Conservation (phyloP, 2,113 vertebrate species). For the Macaca nemestrina region DNA sequence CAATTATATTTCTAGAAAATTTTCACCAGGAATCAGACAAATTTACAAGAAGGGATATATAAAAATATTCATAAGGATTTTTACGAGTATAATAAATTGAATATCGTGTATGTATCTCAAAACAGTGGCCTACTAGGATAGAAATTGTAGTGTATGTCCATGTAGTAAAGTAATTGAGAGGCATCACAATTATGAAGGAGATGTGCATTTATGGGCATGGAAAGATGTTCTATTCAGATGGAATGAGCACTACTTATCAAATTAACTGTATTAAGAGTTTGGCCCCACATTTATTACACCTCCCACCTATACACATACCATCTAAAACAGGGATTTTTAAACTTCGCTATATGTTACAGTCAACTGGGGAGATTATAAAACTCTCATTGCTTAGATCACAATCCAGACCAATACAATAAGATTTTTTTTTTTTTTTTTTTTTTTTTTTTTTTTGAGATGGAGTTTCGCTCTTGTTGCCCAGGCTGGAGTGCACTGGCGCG, state of each 20-base stretch:
- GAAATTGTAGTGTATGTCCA: not conserved
- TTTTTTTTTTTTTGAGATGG: too few species aligned
- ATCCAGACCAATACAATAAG: not conserved
- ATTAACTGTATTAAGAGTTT: not conserved
- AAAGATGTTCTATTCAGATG: not conserved
- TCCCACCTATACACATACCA: not conserved
- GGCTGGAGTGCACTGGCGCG: too few species aligned
- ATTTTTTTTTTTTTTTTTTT: too few species aligned
- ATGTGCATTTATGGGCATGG: not conserved
- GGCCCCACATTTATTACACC: not conserved
- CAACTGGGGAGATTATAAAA: not conserved
- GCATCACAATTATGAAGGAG: not conserved
- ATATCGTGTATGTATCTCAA: not conserved
- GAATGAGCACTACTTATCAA: not conserved
- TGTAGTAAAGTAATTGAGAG: not conserved
- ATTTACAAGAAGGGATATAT: not conserved
- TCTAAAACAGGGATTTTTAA: not conserved
- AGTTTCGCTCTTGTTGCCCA: too few species aligned
- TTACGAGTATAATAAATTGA: not conserved
- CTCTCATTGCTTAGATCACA: not conserved
- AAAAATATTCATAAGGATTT: not conserved
- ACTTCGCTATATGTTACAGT: not conserved
- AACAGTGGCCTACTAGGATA: not conserved
- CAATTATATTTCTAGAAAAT: not conserved
- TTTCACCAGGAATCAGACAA: not conserved